Conservation (phyloP, 2,797 vertebrate species). For the Phalloptychus januarius region DNA sequence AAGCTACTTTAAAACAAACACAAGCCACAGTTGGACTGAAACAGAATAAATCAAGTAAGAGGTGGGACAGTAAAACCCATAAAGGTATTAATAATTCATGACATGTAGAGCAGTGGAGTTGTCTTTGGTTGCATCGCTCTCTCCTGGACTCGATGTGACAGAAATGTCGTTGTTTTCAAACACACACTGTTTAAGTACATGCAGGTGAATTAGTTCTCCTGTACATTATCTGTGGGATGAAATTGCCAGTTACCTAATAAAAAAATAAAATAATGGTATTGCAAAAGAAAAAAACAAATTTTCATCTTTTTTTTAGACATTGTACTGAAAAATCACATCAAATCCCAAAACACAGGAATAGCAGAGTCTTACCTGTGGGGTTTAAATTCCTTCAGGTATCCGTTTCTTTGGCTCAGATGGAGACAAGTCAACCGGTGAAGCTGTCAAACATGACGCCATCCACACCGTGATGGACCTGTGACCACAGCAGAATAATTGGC, state of each 20-base stretch:
- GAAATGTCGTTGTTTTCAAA: neutral
- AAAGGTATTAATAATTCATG: neutral
- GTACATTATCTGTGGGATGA: neutral
- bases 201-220: neutral
- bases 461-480: slow-evolving; percentile 42
- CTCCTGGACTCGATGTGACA: neutral
- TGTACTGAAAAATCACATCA: slow-evolving; percentile 12
- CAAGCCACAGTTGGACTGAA: neutral
- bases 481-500: slow-evolving; percentile 47
- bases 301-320: neutral
- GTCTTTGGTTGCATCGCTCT: neutral
- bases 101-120: neutral
- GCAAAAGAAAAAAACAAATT: neutral
- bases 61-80: neutral
- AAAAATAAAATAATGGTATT: neutral
- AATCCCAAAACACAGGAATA: slow-evolving; percentile 39
- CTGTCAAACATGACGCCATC: slow-evolving; percentile 47
- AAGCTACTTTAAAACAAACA: neutral
- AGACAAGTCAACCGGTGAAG: slow-evolving; percentile 50
- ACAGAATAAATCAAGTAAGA: neutral
- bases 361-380: slow-evolving; percentile 43
- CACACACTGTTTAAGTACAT: neutral
- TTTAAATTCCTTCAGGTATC: slow-evolving; percentile 41
- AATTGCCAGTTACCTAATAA: neutral
- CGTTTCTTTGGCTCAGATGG: slow-evolving; percentile 36